Evolutionary conservation across 2,888 invertebrate genomes (phyloP), one percentile per base, ranked within the genome.

Genomic region (Eupeodes luniger): DNA sequence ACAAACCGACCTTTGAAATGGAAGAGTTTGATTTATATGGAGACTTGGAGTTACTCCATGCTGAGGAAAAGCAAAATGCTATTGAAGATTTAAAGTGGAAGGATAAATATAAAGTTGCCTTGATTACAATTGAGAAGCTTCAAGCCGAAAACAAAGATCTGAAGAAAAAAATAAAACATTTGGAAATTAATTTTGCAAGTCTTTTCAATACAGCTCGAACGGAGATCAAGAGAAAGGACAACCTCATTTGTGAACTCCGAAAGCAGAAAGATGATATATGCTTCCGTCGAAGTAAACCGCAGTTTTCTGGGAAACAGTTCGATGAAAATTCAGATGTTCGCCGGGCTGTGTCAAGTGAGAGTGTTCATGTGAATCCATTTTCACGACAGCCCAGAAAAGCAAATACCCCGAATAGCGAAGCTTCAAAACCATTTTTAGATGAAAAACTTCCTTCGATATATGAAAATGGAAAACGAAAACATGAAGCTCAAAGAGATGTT

Each of bases 191-290:
- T 81, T 92, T 93, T 14, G 92, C 92, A 75, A 93, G 91, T 87
- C 89, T 93, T 9, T 85, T 93, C 5, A 91, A 92, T 16, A 93
- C 93, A 0, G 93, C 93, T 0, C 92, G 91, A 16, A 86, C 91
- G 2, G 93, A 93, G 87, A 90, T 93, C 7, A 92, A 91, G 74
- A 91, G 93, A 1, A 93, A 93, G 72, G 92, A 93, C 80, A 82
- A 89, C 4, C 88, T 91, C 85, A 92, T 93, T 47, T 83, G 89
- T 0, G 89, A 91, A 76, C 85, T 93, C 36, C 91, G 92, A 6
- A 92, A 90, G 77, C 93, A 93, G 75, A 92, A 92, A 69, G 93
- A 93, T 89, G 92, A 93, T 76, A 90, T 93, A 4, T 92, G 92
- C 76, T 93, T 93, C 16, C 90, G 93, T 16, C 91, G 93, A 2